A percentile compares a stretch with the other conserved stretches of the same genome.
Conservation (phyloP, 2,888 invertebrate genomes). For the Lydus trimaculatus region DNA sequence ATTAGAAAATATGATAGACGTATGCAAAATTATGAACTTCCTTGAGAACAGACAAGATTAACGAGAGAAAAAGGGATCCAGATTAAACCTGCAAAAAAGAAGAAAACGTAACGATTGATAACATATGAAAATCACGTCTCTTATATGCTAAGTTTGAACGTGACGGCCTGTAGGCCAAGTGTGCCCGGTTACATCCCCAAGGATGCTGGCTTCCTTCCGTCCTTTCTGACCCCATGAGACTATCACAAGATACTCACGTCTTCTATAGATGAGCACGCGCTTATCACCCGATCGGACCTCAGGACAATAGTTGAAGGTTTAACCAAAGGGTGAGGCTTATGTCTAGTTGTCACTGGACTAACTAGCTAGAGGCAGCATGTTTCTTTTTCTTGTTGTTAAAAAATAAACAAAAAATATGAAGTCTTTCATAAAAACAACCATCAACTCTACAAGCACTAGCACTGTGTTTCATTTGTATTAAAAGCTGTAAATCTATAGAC, state of each 20-base stretch:
- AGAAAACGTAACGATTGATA: slow-evolving; percentile 30
- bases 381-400: no score
- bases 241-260: slow-evolving; percentile 24
- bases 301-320: slow-evolving; percentile 13
- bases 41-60: not conserved
- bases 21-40: not conserved
- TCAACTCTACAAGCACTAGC: no score
- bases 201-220: slow-evolving; percentile 23
- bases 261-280: slow-evolving; percentile 26
- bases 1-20: not conserved
- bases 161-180: slow-evolving; percentile 34
- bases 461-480: no score
- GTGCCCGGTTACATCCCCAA: slow-evolving; percentile 21
- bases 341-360: not conserved
- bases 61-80: not conserved
- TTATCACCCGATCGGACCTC: slow-evolving; percentile 30
- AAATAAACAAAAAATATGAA: no score
- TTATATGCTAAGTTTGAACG: slow-evolving; percentile 39
- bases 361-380: not conserved
- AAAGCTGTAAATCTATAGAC: no score
- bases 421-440: no score
- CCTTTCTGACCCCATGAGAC: slow-evolving; percentile 29
- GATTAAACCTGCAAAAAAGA: slow-evolving; percentile 14
- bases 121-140: slow-evolving; percentile 41
- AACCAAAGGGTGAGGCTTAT: not conserved